Conservation (phyloP, 2,888 invertebrate species). For the Eurytoma californica region DNA sequence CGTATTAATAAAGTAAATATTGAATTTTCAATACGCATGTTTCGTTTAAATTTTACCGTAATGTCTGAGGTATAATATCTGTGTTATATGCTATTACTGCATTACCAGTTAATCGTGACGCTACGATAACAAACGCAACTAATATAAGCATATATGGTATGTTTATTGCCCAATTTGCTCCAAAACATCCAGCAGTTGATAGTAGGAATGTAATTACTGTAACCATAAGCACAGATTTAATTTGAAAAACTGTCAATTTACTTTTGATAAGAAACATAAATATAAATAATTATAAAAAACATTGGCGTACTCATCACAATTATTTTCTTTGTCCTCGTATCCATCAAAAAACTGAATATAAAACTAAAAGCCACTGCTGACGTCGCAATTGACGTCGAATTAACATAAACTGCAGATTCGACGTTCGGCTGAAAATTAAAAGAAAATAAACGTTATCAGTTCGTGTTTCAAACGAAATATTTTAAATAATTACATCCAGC, state of each 20-base stretch:
- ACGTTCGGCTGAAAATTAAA: slow-evolving; percentile 66
- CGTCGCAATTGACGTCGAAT: slow-evolving; percentile 70
- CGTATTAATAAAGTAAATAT: slow-evolving; percentile 11
- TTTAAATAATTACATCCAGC: no score
- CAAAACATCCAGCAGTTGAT: slow-evolving; percentile 67
- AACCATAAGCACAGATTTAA: slow-evolving; percentile 32
- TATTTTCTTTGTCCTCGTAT: slow-evolving; percentile 62
- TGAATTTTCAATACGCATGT: neutral
- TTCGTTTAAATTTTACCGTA: slow-evolving; percentile 66
- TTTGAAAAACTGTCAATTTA: slow-evolving; percentile 12
- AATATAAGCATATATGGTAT: slow-evolving; percentile 69
- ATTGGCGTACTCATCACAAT: slow-evolving; percentile 63
- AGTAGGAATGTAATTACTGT: slow-evolving; percentile 65
- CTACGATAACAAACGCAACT: slow-evolving; percentile 67
- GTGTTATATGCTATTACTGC: slow-evolving; percentile 67
- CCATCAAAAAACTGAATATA: slow-evolving; percentile 61
- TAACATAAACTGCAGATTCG: slow-evolving; percentile 65
- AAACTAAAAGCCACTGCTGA: slow-evolving; percentile 68
- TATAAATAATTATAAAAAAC: slow-evolving; percentile 2
- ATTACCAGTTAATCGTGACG: slow-evolving; percentile 69
- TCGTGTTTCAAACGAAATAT: neutral
- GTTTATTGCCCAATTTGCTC: slow-evolving; percentile 69
- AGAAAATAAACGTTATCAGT: neutral
- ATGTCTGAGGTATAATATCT: slow-evolving; percentile 67
- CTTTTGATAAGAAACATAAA: neutral